Base-by-base conservation (phyloP, 2,888 invertebrate species). In the Drosophila mimetica region DNA sequence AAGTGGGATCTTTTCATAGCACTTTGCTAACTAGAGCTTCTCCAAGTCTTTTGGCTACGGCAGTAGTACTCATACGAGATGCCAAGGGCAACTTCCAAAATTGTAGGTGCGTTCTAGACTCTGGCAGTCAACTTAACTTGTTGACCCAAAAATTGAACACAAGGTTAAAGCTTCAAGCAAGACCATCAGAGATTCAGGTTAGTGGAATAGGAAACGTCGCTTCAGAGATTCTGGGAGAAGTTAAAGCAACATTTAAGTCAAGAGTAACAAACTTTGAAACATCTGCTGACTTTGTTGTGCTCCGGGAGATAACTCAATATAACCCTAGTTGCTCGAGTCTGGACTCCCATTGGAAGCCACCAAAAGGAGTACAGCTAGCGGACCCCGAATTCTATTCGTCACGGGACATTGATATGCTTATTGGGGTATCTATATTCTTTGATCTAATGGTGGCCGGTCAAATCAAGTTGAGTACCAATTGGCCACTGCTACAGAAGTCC, bases 211-310 rank as follows among this genome's bases (percentile, higher is more conserved):
- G 13, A 32, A 32, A 32, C 13, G 32, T 32, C 13, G 20, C 20
- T 20, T 20, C 20, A 20, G 20, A 20, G 32, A 32, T 13, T 32
- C 32, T 32, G 32, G n/a, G 32, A 13, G 5, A 32, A 32, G 34
- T 34, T 34, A 34, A 34, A 34, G n/a, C 34, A n/a, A n/a, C 34
- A 34, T 34, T 34, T n/a, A 34, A n/a, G 34, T 34, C 34, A 34
- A 34, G 6, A 34, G 34, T 34, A n/a, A 34, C 34, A 13, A 34
- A 34, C n/a, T 34, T 34, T 34, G 13, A 20, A 20, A 20, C 20
- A 20, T 20, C 20, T 20, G 20, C 20, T 20, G 20, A 34, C n/a
- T 34, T 34, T n/a, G 34, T 34, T 4, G 34, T 34, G 34, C n/a
- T 34, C 34, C n/a, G n/a, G 5, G n/a, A 34, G n/a, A 34, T 34